Evolutionary conservation across 2,888 invertebrate genomes (phyloP).

Genomic region (Dicyrtomina minuta): DNA sequence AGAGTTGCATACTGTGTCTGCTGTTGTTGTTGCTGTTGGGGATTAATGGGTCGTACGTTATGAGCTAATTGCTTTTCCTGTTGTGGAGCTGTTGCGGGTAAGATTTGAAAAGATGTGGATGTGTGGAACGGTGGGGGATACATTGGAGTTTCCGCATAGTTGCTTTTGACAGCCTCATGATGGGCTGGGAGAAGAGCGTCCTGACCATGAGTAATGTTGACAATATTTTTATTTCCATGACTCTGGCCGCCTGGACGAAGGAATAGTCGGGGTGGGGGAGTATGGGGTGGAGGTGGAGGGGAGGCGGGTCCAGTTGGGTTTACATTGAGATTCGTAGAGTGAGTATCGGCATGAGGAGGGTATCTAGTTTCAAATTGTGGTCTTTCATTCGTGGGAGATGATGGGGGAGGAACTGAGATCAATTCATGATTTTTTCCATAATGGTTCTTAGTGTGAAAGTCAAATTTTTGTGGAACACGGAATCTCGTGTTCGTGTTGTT

Average conservation of each 20-base stretch:
- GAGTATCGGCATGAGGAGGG: neutral
- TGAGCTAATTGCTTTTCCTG: no score
- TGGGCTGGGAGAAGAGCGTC: neutral
- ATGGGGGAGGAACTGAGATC: neutral
- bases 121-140: neutral
- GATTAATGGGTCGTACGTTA: no score
- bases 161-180: neutral
- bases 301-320: conserved; percentile 1
- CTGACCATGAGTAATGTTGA: no score
- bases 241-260: no score
- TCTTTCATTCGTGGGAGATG: conserved; percentile 14
- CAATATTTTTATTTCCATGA: no score
- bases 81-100: no score
- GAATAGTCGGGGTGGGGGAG: neutral
- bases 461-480: neutral
- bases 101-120: neutral
- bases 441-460: no score
- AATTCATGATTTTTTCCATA: neutral
- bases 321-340: conserved; percentile 8
- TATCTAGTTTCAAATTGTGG: neutral
- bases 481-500: neutral
- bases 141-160: neutral
- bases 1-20: no score
- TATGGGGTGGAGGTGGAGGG: conserved; percentile 3
- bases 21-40: no score